Percentiles rank a stretch among this genome's conserved stretches.
Conservation (phyloP, 1,140 invertebrate species). For the Macrostomum lignano region DNA sequence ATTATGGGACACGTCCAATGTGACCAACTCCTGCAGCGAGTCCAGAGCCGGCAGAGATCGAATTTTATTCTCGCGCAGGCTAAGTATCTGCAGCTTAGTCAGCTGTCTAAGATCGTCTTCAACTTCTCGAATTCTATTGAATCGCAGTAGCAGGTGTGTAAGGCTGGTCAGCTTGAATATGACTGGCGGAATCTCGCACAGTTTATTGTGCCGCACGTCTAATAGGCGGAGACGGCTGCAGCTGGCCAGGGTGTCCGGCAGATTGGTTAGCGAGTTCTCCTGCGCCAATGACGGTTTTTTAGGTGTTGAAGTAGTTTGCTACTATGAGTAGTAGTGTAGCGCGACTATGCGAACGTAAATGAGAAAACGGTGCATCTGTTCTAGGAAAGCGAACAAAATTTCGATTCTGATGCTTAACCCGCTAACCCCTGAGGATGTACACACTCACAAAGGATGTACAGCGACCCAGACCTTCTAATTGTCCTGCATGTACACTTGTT, state of each 20-base stretch:
- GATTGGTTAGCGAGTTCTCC: conserved; percentile 76
- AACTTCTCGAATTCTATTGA: conserved; percentile 72
- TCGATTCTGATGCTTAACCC: too few species aligned
- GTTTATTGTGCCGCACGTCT: conserved; percentile 85
- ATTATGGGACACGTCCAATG: conserved; percentile 93
- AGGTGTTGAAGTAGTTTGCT: too few species aligned
- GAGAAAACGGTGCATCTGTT: too few species aligned
- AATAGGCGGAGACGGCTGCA: conserved; percentile 61
- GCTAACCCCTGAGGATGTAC: too few species aligned
- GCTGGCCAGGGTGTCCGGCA: conserved; percentile 63
- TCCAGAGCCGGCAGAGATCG: conserved; percentile 70
- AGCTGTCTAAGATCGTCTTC: conserved; percentile 47
- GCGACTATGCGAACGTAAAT: too few species aligned
- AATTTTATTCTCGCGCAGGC: conserved; percentile 93
- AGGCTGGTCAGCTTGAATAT: conserved; percentile 71
- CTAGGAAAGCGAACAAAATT: too few species aligned
- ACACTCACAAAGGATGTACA: too few species aligned
- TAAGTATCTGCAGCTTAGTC: conserved; percentile 68
- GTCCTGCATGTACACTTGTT: too few species aligned
- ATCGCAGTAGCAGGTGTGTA: conserved; percentile 72
- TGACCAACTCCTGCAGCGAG: conserved; percentile 54
- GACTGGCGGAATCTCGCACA: conserved; percentile 55
- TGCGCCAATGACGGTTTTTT: too few species aligned
- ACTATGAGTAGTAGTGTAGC: too few species aligned
- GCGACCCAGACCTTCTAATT: too few species aligned